Percentiles rank a stretch among this genome's conserved stretches.
Conservation (phyloP, 2,113 vertebrate genomes). For the Heteronetta atricapilla region DNA sequence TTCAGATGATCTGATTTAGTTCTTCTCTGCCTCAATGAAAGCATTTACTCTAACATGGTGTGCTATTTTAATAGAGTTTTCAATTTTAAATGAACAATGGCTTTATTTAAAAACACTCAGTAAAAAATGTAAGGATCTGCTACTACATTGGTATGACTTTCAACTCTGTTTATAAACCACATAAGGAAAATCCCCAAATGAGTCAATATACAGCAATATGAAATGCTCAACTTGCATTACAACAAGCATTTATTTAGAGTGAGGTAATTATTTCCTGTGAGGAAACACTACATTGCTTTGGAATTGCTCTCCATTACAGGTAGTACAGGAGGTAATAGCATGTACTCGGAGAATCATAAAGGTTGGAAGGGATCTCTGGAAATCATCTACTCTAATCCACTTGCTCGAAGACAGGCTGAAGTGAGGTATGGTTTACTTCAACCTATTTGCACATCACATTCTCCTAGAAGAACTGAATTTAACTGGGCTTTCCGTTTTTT, state of each 20-base stretch:
- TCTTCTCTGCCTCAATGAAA: neutral
- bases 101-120: neutral
- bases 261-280: neutral
- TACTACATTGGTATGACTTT: neutral
- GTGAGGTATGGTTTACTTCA: neutral
- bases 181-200: neutral
- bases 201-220: neutral
- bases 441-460: neutral
- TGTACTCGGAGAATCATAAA: neutral
- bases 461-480: neutral
- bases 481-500: neutral
- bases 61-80: neutral
- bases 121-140: neutral
- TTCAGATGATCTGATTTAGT: neutral
- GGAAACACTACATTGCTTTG: rapidly evolving
- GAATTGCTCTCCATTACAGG: neutral
- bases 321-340: neutral
- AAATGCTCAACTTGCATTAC: neutral
- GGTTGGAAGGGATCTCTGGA: neutral
- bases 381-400: neutral
- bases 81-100: neutral
- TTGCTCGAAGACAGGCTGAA: neutral
- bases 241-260: neutral
- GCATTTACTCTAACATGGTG: neutral
- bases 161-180: neutral